Evolutionary conservation across 2,888 invertebrate species (phyloP).

Genomic region (Phasia obesa): DNA sequence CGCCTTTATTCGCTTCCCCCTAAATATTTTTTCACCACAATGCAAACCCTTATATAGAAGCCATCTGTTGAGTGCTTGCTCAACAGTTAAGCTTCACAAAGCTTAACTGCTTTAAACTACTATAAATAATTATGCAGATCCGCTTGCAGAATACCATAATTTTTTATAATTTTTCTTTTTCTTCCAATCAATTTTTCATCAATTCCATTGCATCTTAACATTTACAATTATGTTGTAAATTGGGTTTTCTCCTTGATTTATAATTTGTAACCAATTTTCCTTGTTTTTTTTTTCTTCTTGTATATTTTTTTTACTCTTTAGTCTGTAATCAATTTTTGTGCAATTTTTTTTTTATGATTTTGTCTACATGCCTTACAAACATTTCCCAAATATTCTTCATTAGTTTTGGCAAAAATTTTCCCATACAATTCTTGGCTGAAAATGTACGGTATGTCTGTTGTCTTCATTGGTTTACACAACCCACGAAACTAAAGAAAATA

Average conservation of each 20-base stretch:
- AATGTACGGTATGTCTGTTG: conserved; percentile 25
- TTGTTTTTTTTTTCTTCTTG: conserved; percentile 24
- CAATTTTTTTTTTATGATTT: conserved; percentile 2
- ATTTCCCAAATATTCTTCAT: conserved; percentile 25
- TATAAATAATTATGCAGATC: no score
- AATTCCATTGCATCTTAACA: conserved; percentile 27
- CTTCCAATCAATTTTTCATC: neutral
- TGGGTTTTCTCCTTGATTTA: conserved; percentile 55
- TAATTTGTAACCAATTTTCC: conserved; percentile 64
- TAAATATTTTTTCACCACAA: no score
- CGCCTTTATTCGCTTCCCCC: no score
- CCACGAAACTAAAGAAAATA: conserved; percentile 2
- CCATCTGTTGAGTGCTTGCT: no score
- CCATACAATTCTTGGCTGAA: conserved; percentile 30
- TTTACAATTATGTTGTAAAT: conserved; percentile 57
- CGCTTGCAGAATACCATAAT: neutral
- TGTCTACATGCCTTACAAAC: conserved; percentile 2
- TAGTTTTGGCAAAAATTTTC: conserved; percentile 8
- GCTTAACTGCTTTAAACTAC: neutral
- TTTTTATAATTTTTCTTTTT: neutral
- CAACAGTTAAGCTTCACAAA: no score
- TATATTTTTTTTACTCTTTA: neutral
- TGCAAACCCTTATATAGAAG: no score
- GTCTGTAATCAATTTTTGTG: conserved; percentile 48
- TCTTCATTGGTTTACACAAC: conserved; percentile 13